Evolutionary conservation across 2,113 vertebrate genomes (phyloP).

Genomic region (Ellobius talpinus): DNA sequence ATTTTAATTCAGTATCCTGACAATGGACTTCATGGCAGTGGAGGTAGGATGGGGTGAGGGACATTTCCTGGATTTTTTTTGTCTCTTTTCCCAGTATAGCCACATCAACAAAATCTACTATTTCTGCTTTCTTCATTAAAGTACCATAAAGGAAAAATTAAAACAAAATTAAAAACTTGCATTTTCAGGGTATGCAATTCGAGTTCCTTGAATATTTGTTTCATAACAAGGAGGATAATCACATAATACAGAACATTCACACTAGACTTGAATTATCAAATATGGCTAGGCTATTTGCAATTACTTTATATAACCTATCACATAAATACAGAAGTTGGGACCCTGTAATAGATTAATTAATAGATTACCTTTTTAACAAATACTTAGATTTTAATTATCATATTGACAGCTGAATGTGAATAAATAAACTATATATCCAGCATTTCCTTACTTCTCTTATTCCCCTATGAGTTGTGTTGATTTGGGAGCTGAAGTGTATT

Average conservation of each 20-base stretch:
- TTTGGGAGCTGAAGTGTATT: neutral
- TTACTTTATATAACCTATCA: neutral
- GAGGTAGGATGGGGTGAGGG: neutral
- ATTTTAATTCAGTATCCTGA: neutral
- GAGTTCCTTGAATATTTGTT: neutral
- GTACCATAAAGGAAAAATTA: neutral
- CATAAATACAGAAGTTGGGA: neutral
- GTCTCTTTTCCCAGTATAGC: neutral
- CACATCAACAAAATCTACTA: neutral
- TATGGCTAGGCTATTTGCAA: neutral
- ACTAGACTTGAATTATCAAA: neutral
- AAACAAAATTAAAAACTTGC: neutral
- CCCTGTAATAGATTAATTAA: neutral
- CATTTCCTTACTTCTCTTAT: neutral
- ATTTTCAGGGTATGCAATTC: neutral
- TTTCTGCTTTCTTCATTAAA: neutral
- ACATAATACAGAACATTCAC: neutral
- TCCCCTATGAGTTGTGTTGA: neutral
- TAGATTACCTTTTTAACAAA: neutral
- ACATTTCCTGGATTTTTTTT: neutral
- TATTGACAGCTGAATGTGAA: neutral
- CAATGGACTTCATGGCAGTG: neutral
- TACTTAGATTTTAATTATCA: neutral
- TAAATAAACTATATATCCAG: neutral
- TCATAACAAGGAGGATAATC: neutral